phyloP scores from a whole-genome alignment of 1,140 invertebrate genomes.

The Oedothorax gibbosus region DNA sequence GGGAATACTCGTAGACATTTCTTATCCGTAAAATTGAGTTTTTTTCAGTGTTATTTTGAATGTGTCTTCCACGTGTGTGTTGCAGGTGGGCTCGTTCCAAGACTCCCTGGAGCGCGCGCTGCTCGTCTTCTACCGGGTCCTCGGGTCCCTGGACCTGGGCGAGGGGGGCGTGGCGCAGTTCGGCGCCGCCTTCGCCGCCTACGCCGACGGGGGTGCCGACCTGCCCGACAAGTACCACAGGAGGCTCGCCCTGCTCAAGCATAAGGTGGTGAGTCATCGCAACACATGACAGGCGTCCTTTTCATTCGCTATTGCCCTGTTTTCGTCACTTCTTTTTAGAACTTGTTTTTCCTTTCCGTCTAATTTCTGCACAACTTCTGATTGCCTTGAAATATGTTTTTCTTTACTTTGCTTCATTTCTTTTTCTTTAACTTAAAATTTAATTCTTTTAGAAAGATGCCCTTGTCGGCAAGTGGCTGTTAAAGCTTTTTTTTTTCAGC shows the following conservation, averaged over 20 bases:
- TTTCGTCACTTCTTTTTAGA: not conserved
- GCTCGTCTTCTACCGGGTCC: slow-evolving; percentile 43
- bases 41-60: not conserved
- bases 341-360: too few species aligned
- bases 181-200: slow-evolving; percentile 40
- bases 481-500: too few species aligned
- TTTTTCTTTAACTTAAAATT: too few species aligned
- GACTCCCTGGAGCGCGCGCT: slow-evolving; percentile 30
- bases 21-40: not conserved
- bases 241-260: slow-evolving; percentile 12
- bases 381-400: too few species aligned
- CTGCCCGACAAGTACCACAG: slow-evolving; percentile 59
- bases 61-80: not conserved
- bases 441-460: too few species aligned
- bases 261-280: slow-evolving; percentile 50
- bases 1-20: not conserved
- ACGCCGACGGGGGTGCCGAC: not conserved
- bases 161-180: slow-evolving; percentile 38
- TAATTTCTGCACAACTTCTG: too few species aligned
- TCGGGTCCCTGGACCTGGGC: slow-evolving; percentile 39
- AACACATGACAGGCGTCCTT: not conserved
- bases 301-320: not conserved
- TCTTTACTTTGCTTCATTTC: too few species aligned
- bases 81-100: slow-evolving; percentile 48
- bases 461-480: too few species aligned